Conservation (phyloP, 1,140 invertebrate species). For the Cyrtorhinus lividipennis region DNA sequence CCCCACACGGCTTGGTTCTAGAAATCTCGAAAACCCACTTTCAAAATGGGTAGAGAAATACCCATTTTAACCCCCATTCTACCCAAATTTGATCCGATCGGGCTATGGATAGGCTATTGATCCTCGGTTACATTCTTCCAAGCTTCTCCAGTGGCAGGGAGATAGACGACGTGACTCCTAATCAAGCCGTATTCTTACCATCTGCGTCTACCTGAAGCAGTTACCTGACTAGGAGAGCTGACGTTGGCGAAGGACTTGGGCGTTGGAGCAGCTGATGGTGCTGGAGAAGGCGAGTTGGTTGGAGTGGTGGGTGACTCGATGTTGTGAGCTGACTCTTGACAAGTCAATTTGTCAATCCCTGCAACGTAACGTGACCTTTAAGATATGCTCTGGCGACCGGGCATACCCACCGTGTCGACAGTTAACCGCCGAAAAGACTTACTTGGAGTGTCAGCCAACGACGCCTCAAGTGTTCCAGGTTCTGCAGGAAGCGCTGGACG, state of each 20-base stretch:
- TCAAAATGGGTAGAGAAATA: no score
- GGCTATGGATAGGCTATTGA: no score
- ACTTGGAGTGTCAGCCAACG: conserved; percentile 74
- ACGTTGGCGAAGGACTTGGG: neutral
- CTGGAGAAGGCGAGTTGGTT: neutral
- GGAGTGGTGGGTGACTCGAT: conserved; percentile 3
- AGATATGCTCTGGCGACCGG: neutral
- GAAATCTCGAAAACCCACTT: no score
- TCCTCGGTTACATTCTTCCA: no score
- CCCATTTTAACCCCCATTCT: no score
- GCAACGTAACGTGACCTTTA: neutral
- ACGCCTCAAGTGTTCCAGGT: conserved; percentile 77
- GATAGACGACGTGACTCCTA: no score
- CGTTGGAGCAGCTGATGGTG: neutral
- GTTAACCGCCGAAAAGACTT: conserved; percentile 24
- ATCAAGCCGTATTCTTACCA: no score
- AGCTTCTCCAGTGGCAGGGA: no score
- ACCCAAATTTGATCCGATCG: no score
- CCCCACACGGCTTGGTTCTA: no score
- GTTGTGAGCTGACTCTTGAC: conserved; percentile 69
- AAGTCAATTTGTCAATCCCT: conserved; percentile 89
- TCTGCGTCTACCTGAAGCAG: no score
- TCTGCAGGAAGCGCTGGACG: conserved; percentile 74
- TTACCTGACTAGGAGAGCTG: conserved; percentile 14
- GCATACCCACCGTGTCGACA: neutral